Percentiles rank a stretch among this genome's conserved stretches.
Evolutionary conservation across 1,140 invertebrate genomes (phyloP).

Genomic region (Musca domestica): DNA sequence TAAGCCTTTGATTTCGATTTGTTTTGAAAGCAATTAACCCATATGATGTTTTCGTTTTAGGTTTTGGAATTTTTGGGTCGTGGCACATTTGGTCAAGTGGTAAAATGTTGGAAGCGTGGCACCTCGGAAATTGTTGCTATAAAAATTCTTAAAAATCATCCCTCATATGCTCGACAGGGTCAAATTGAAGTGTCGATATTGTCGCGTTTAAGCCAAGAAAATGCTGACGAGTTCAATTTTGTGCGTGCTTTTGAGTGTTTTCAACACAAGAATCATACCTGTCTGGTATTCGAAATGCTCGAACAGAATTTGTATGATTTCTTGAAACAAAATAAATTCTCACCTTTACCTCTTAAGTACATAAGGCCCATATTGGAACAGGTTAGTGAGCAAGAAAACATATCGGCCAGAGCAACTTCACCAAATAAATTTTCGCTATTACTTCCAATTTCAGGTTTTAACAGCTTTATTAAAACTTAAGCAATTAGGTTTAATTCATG

Average conservation of each 20-base stretch:
- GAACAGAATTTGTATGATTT: conserved; percentile 99
- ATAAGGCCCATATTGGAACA: conserved; percentile 98
- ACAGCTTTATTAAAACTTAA: conserved; percentile 95
- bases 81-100: conserved; percentile 98
- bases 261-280: conserved; percentile 99
- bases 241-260: conserved; percentile 99
- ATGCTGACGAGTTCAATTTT: conserved; percentile 99
- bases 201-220: conserved; percentile 96
- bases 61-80: conserved; percentile 98
- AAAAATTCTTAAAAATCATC: conserved; percentile 99
- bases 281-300: conserved; percentile 99
- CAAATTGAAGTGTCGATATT: conserved; percentile 99
- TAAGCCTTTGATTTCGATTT: conserved; percentile 16
- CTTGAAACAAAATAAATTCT: conserved; percentile 99
- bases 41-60: conserved; percentile 41
- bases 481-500: conserved; percentile 98
- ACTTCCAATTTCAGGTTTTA: conserved; percentile 62
- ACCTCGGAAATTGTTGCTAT: conserved; percentile 99
- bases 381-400: conserved; percentile 58
- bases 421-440: background rate
- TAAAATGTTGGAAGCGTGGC: conserved; percentile 99
- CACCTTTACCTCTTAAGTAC: conserved; percentile 94
- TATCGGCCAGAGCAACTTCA: background rate
- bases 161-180: conserved; percentile 98
- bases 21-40: background rate